Conservation (phyloP, 2,888 invertebrate species). For the Craniophora ligustri region DNA sequence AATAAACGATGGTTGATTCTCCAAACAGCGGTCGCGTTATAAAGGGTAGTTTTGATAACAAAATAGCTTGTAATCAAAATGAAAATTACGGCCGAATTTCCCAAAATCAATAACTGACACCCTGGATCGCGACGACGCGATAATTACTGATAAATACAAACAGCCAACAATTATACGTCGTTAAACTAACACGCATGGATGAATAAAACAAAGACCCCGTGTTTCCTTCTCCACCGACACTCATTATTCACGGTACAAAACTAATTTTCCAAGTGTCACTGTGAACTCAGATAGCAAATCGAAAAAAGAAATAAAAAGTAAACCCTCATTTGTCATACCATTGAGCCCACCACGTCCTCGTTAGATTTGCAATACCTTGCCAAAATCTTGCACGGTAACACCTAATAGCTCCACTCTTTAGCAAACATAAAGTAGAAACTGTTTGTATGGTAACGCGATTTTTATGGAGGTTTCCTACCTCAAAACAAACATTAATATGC, state of each 20-base stretch:
- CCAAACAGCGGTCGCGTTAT: no score
- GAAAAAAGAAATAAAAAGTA: constrained; percentile 56
- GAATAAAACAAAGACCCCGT: constrained; percentile 6
- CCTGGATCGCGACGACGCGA: constrained; percentile 20
- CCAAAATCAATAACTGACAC: constrained; percentile 24
- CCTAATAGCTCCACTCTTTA: no score
- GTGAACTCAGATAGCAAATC: constrained; percentile 54
- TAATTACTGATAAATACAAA: constrained; percentile 24
- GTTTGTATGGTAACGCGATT: neutral
- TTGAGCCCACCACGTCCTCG: constrained; percentile 6
- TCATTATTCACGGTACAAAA: constrained; percentile 68
- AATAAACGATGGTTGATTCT: no score
- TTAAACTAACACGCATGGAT: constrained; percentile 6
- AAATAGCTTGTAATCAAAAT: constrained; percentile 17
- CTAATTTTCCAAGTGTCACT: constrained; percentile 73
- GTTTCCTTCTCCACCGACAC: constrained; percentile 34
- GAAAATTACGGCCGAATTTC: constrained; percentile 10
- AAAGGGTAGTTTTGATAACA: neutral
- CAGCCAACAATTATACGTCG: constrained; percentile 13
- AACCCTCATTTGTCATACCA: constrained; percentile 53
- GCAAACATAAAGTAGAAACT: constrained; percentile 7
- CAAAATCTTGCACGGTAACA: neutral
- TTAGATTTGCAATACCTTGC: constrained; percentile 3
- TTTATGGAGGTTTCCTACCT: neutral
- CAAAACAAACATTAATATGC: constrained; percentile 19